Conservation (phyloP, 1,140 invertebrate species). For the Brachionus rubens region DNA sequence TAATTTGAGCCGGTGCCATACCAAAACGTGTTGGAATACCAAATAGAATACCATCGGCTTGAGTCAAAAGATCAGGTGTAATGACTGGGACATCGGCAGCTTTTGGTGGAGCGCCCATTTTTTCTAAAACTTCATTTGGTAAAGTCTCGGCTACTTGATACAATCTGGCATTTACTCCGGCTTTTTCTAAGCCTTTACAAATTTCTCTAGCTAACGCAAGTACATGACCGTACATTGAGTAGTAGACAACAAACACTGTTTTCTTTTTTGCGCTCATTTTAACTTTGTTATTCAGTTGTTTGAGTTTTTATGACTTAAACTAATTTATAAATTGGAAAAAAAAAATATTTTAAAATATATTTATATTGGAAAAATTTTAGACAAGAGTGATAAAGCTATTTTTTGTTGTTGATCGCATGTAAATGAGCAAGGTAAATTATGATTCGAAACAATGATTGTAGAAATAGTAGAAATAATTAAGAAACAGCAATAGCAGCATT, state of each 20-base stretch:
- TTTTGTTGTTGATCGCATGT: too few relatives aligned
- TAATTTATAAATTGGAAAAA: too few relatives aligned
- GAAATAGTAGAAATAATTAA: too few relatives aligned
- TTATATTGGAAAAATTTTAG: too few relatives aligned
- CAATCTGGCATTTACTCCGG: constrained; percentile 38
- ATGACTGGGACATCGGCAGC: constrained; percentile 9
- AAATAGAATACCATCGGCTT: constrained; percentile 40
- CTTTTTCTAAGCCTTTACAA: constrained; percentile 33
- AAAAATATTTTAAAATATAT: too few relatives aligned
- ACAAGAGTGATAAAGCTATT: too few relatives aligned
- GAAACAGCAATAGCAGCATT: too few relatives aligned
- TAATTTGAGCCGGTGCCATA: constrained; percentile 31
- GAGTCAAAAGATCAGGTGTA: not conserved
- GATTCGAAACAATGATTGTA: too few relatives aligned
- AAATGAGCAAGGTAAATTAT: too few relatives aligned
- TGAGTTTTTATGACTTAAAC: too few relatives aligned
- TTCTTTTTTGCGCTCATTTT: constrained; percentile 42
- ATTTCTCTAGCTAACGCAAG: constrained; percentile 17
- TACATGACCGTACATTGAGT: constrained; percentile 46
- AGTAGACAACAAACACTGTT: constrained; percentile 46
- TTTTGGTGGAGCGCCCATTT: constrained; percentile 44
- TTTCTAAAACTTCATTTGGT: constrained; percentile 9
- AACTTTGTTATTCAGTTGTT: not conserved
- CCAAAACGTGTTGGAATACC: constrained; percentile 45
- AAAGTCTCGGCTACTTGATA: constrained; percentile 44